A percentile compares a stretch with the other conserved stretches of the same genome.
Evolutionary conservation across 2,113 vertebrate genomes (phyloP).

Genomic region (Alaudala cheleensis): DNA sequence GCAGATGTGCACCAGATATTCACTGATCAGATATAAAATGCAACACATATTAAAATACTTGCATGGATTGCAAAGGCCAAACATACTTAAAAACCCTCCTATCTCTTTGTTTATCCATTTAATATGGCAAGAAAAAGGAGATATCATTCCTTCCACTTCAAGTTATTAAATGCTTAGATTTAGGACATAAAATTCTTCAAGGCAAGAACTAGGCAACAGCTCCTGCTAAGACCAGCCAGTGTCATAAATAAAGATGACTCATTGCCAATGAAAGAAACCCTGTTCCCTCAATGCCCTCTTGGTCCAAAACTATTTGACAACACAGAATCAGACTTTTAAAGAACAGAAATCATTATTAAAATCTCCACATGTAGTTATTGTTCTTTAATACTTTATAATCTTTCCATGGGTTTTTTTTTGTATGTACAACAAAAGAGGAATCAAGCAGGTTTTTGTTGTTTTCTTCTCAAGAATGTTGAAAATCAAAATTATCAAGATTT

Average conservation of each 20-base stretch:
- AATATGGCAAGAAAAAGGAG: neutral
- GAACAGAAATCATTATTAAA: neutral
- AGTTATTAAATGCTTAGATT: neutral
- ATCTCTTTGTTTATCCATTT: neutral
- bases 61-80: constrained; percentile 32
- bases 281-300: neutral
- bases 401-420: neutral
- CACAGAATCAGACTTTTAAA: neutral
- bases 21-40: neutral
- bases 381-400: neutral
- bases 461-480: neutral
- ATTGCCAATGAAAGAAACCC: neutral
- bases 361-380: neutral
- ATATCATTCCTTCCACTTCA: neutral
- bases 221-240: neutral
- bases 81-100: neutral
- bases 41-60: neutral
- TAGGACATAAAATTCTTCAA: neutral
- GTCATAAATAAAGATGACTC: neutral
- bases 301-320: neutral
- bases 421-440: neutral
- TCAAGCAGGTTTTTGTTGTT: neutral
- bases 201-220: neutral
- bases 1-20: constrained; percentile 21
- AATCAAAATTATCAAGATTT: neutral